Base-by-base conservation (phyloP, 2,888 invertebrate genomes). In the Erebia ligea region DNA sequence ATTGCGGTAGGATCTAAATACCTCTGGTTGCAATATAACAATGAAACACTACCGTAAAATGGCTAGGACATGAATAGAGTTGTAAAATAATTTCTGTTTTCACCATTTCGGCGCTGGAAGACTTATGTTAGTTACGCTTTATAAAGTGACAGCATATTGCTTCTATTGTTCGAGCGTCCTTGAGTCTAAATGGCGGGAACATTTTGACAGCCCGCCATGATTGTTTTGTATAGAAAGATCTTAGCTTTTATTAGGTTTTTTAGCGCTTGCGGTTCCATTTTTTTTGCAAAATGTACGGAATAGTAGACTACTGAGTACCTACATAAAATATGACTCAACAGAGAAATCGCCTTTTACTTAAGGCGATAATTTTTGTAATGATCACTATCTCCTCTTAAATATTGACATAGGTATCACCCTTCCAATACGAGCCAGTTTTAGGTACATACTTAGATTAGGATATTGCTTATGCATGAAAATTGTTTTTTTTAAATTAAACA, bases 1-100 rank as follows among this genome's bases (percentile, higher is more conserved):
- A 67, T 67, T 70, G 70, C 63, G 67, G 70, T 70, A 52, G 67
- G 56, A 70, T 67, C 70, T 67, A 19, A 63, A 70, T 57, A 48
- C 62, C 63, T 66, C 50, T 62, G 61, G 67, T 67, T 48, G 56
- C 67, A 63, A 67, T 70, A 70, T 67, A 70, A 70, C 70, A 42
- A 67, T 67, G 62, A 64, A 58, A 17, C 70, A 70, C 70, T 70
- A 70, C 70, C 57, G 70, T 70, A 67, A 67, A 70, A 67, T 67
- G 50, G 50, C 50, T 48, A 48, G 19, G 48, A 21, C 13, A 21
- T 70, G 67, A 66, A 70, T 57, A 70, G 54, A 62, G 67, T 58
- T 57, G 40, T 70, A 70, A 70, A 70, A 63, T 50, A 50, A 70
- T 70, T 70, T 67, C 70, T 64, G 57, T 62, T 62, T 62, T 45